Percentiles rank a stretch among this genome's conserved stretches.
Conservation (phyloP, 2,113 vertebrate species). For the Kryptolebias marmoratus region DNA sequence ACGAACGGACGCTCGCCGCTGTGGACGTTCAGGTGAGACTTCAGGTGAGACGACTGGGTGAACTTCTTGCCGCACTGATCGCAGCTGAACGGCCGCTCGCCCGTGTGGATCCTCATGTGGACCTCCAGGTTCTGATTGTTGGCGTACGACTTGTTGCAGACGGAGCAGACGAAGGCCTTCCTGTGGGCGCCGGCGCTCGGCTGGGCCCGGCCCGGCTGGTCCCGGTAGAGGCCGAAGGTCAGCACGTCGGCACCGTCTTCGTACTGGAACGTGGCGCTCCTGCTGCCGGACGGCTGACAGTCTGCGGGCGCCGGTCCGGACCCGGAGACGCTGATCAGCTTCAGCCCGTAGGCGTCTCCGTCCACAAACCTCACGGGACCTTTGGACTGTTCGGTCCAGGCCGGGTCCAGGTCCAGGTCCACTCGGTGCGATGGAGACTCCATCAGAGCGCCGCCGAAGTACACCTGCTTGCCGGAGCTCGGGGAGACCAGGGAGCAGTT, state of each 20-base stretch:
- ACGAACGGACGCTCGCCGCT: slow-evolving; percentile 67
- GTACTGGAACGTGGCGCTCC: slow-evolving; percentile 41
- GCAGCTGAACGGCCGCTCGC: slow-evolving; percentile 74
- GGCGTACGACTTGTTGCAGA: slow-evolving; percentile 73
- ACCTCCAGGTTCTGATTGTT: slow-evolving; percentile 75
- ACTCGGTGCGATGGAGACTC: slow-evolving; percentile 1
- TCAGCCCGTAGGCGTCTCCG: slow-evolving; percentile 49
- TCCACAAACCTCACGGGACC: slow-evolving; percentile 7
- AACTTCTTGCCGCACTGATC: slow-evolving; percentile 77
- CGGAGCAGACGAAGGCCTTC: slow-evolving; percentile 55
- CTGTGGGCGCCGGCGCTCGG: neutral
- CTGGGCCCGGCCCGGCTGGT: slow-evolving; percentile 8
- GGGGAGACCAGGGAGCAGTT: slow-evolving; percentile 26
- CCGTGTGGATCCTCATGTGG: slow-evolving; percentile 78
- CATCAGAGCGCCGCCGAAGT: neutral
- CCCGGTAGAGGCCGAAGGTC: slow-evolving; percentile 48
- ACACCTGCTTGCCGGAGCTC: slow-evolving; percentile 11
- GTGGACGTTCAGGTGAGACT: slow-evolving; percentile 78
- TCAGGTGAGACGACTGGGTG: slow-evolving; percentile 78
- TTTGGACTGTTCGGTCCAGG: slow-evolving; percentile 55
- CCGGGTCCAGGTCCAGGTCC: slow-evolving; percentile 7
- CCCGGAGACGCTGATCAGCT: slow-evolving; percentile 56
- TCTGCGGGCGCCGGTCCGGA: slow-evolving; percentile 11
- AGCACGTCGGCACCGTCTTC: slow-evolving; percentile 8
- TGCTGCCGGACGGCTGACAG: slow-evolving; percentile 44